Evolutionary conservation across 64 coral and sea anemone species (phyloP), one percentile per base, ranked within the genome.

Genomic region (Montipora foliosa): DNA sequence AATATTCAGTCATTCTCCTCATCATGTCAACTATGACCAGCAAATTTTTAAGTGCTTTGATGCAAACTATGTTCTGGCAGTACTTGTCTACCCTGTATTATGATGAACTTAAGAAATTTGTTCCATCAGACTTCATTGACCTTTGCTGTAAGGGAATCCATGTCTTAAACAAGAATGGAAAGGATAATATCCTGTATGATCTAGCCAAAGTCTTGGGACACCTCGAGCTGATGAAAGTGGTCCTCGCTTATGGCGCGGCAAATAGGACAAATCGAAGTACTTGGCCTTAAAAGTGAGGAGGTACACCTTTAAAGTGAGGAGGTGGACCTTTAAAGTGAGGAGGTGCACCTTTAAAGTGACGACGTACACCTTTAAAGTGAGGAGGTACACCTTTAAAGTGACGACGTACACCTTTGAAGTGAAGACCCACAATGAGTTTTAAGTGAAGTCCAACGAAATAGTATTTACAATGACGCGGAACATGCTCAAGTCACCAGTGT

Each of bases 1-100:
- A 92, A 92, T 83, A 57, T 83, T 92, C 22, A 68, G 14, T 25
- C 74, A 59, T 25, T 92, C 80, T 92, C 90, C 90, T 74, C 77
- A 66, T 71, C 24, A 44, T 87, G 44, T 17, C 22, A 57, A n/a
- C 53, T 12, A 37, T 93, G 52, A 87, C 69, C 9, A n/a, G 21
- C 8, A 21, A 17, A 29, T 62, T 88, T 44, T 67, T 51, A 67
- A 47, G 66, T 19, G 49, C 70, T 24, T 81, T 91, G 48, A 29
- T 84, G 9, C 90, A 82, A 64, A 79, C 16, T 29, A 22, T 91
- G 44, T 75, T 91, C 55, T 80, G 52, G 66, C 57, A 82, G 22
- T 83, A 74, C 52, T 5, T 91, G 60, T 61, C 22, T 52, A 0
- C 19, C 2, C 49, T 55, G n/a, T 46, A 53, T 20, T 60, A 73